Evolutionary conservation across 2,797 vertebrate species (phyloP).

Genomic region (Hippocampus kuda): DNA sequence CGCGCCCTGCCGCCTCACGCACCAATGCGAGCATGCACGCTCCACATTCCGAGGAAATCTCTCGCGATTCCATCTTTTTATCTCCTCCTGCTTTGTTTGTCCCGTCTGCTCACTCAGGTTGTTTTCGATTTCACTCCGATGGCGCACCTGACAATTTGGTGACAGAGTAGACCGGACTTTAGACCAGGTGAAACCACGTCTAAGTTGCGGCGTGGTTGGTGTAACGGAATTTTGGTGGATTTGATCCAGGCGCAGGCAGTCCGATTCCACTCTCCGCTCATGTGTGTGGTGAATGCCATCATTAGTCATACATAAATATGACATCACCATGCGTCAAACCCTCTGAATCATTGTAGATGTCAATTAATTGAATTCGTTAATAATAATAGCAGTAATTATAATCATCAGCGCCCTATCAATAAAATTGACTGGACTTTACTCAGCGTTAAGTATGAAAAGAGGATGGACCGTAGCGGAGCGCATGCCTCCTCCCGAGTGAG

Average conservation of each 20-base stretch:
- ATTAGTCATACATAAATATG: too few relatives aligned
- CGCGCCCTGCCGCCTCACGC: conserved; percentile 5
- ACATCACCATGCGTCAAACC: too few relatives aligned
- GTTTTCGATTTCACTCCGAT: background rate
- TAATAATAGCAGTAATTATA: too few relatives aligned
- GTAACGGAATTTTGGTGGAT: too few relatives aligned
- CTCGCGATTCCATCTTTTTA: background rate
- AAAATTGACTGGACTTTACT: background rate
- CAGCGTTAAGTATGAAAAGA: background rate
- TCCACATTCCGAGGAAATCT: conserved; percentile 1
- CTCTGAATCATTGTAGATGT: too few relatives aligned
- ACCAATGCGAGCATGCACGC: background rate
- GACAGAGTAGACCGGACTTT: too few relatives aligned
- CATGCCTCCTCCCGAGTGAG: conserved; percentile 3
- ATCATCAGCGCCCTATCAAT: background rate
- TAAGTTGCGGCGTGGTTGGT: too few relatives aligned
- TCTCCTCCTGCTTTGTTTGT: background rate
- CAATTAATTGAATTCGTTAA: too few relatives aligned
- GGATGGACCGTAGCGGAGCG: background rate
- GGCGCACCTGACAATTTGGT: too few relatives aligned
- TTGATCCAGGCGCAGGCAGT: background rate
- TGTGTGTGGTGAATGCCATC: background rate
- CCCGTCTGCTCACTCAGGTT: too few relatives aligned
- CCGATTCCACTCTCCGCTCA: background rate
- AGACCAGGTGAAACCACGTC: too few relatives aligned